Percentiles rank a stretch among this genome's conserved stretches.
Evolutionary conservation across 1,140 invertebrate species (phyloP).

Genomic region (Ceratosolen solmsi): DNA sequence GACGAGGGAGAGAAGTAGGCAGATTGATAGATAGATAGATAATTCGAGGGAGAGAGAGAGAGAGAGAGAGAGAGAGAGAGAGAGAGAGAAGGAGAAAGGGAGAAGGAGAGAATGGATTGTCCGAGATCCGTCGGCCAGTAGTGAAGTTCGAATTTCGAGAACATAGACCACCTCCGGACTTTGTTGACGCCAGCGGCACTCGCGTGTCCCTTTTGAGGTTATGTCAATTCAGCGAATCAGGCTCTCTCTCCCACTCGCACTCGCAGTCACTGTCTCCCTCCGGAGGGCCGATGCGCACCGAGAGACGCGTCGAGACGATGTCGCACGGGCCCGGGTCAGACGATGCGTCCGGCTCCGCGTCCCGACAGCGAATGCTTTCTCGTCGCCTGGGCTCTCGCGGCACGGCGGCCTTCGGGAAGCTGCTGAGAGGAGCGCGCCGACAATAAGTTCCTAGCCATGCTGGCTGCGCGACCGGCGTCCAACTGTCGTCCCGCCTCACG

Average conservation of each 20-base stretch:
- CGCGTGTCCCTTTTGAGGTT: not conserved
- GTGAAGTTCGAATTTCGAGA: no score
- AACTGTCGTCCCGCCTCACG: conserved; percentile 63
- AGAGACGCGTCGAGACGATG: not conserved
- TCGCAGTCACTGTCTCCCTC: no score
- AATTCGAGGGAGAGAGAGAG: no score
- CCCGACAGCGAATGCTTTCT: conserved; percentile 16
- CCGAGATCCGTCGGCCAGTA: no score
- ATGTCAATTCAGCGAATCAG: not conserved
- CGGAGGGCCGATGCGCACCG: not conserved
- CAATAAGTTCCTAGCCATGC: conserved; percentile 59
- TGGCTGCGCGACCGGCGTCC: conserved; percentile 71
- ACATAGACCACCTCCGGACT: no score
- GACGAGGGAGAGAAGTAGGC: not conserved
- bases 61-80: no score
- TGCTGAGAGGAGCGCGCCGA: not conserved
- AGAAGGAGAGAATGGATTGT: no score
- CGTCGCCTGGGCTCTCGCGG: not conserved
- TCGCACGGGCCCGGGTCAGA: not conserved
- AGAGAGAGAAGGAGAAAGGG: no score
- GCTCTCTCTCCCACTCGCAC: no score
- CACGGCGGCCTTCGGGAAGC: not conserved
- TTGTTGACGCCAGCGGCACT: not conserved
- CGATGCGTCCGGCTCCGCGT: conserved; percentile 11
- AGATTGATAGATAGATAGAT: no score